Evolutionary conservation across 2,113 vertebrate species (phyloP).

Genomic region (Myocastor coypus): DNA sequence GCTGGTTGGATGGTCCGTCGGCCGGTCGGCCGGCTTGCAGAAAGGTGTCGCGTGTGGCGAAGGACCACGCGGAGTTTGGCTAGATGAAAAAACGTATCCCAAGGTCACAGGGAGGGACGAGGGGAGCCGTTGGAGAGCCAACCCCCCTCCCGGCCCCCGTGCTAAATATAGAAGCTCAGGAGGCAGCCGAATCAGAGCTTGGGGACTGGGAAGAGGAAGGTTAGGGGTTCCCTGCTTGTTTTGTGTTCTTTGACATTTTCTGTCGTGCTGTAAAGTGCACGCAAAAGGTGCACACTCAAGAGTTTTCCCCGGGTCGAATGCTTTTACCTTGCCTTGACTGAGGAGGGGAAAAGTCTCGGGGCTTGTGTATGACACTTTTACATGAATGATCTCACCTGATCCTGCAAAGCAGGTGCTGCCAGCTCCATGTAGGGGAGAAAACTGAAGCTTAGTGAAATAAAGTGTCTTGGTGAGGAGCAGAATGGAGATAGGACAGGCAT

Average conservation of each 20-base stretch:
- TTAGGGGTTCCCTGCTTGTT: constrained; percentile 32
- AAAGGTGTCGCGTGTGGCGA: not conserved
- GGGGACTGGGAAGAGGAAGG: constrained; percentile 8
- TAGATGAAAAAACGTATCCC: constrained; percentile 28
- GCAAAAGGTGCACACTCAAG: constrained; percentile 53
- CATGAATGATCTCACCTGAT: not conserved
- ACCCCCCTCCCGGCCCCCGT: not conserved
- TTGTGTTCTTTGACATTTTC: constrained; percentile 4
- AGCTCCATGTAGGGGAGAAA: not conserved
- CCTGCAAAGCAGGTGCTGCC: not conserved
- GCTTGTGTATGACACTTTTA: not conserved
- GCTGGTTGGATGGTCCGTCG: not conserved
- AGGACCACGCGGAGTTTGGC: not conserved
- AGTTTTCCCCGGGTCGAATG: not conserved
- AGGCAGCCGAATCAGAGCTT: not conserved
- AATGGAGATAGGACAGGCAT: not conserved
- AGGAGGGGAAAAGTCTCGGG: constrained; percentile 6
- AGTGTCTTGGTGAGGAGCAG: not conserved
- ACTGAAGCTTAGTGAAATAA: constrained; percentile 28
- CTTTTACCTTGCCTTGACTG: not conserved
- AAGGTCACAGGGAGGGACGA: constrained; percentile 45
- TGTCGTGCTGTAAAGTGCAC: not conserved
- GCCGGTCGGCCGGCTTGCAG: not conserved
- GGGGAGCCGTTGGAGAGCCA: constrained; percentile 12
- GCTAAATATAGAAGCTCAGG: constrained; percentile 62